Evolutionary conservation across 2,797 vertebrate species (phyloP).

Genomic region (Rhincodon typus): DNA sequence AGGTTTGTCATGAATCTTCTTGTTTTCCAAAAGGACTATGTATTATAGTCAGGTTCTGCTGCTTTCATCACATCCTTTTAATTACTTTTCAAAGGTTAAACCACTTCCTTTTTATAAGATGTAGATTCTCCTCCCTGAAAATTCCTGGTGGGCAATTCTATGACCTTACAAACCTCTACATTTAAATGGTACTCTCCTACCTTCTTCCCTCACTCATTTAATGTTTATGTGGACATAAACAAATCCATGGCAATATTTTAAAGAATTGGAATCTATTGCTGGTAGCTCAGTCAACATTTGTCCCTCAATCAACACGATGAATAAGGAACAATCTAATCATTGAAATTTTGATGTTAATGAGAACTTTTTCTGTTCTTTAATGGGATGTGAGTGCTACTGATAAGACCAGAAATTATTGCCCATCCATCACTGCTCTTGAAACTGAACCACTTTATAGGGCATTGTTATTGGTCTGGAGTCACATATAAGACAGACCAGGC

Average conservation of each 20-base stretch:
- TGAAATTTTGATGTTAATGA: not conserved
- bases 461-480: too few relatives aligned
- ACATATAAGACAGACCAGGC: too few relatives aligned
- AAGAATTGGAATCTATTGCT: not conserved
- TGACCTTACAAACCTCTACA: not conserved
- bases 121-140: not conserved
- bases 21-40: not conserved
- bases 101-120: not conserved
- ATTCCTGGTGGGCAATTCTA: not conserved
- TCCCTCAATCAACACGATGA: not conserved
- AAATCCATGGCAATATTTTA: not conserved
- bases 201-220: not conserved
- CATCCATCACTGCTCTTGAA: too few relatives aligned
- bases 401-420: too few relatives aligned
- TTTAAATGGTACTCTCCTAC: not conserved
- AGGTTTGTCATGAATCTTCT: not conserved
- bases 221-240: not conserved
- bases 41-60: not conserved
- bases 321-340: not conserved
- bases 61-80: not conserved
- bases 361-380: not conserved
- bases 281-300: not conserved
- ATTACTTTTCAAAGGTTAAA: conserved; percentile 7
- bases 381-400: too few relatives aligned
- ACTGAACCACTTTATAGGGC: too few relatives aligned